Conservation (phyloP, 1,140 invertebrate genomes). For the Phthorimaea operculella region DNA sequence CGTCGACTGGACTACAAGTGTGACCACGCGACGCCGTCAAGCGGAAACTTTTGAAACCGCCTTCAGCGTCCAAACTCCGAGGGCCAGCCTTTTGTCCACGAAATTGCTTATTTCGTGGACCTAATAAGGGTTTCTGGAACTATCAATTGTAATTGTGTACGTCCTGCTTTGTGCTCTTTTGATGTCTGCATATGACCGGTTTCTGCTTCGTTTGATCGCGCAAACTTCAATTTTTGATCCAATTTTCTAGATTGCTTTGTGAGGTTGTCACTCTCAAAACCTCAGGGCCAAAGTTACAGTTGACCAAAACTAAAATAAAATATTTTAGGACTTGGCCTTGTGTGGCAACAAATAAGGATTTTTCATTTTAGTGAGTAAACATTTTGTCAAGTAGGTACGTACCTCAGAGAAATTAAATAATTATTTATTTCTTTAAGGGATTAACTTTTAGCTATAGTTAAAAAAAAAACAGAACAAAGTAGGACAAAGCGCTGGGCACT, state of each 20-base stretch:
- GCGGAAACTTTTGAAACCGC: slow-evolving; percentile 57
- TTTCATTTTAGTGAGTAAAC: no score
- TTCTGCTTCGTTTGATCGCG: slow-evolving; percentile 28
- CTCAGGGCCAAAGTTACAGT: no score
- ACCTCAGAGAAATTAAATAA: no score
- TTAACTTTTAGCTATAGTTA: no score
- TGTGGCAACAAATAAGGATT: no score
- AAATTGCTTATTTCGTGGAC: slow-evolving; percentile 58
- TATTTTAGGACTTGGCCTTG: no score
- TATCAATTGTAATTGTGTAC: slow-evolving; percentile 55
- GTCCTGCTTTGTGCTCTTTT: slow-evolving; percentile 39
- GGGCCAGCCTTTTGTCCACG: slow-evolving; percentile 55
- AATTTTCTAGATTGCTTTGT: neutral
- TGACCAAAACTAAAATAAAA: no score
- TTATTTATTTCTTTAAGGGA: no score
- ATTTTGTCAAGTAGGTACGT: no score
- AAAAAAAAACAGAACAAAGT: no score
- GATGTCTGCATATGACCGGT: slow-evolving; percentile 39
- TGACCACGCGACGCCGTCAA: slow-evolving; percentile 27
- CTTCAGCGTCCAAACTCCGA: slow-evolving; percentile 31
- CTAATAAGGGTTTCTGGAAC: slow-evolving; percentile 57
- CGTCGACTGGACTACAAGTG: slow-evolving; percentile 14
- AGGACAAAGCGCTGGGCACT: no score
- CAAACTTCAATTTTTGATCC: neutral
- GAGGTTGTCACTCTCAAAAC: no score